A percentile compares a stretch with the other conserved stretches of the same genome.
These are phyloP conservation scores for Syngnathus scovelli DNA, from an alignment of 2,113 vertebrate species.

Conservation along the genomic window DNA sequence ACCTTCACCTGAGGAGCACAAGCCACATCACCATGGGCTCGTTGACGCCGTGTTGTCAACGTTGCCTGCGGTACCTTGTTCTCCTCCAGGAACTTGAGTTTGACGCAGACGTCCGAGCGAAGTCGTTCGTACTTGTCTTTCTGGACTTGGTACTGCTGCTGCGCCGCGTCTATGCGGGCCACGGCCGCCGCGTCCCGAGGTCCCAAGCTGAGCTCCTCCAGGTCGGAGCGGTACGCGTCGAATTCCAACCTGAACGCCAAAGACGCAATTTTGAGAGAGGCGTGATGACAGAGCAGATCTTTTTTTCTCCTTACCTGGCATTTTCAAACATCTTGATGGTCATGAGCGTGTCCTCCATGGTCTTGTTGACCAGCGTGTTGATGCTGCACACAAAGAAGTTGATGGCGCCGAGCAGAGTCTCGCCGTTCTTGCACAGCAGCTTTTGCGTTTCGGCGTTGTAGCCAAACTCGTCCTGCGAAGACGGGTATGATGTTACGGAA, in stretches of 20 bases:
- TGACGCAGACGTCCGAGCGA: slow-evolving; percentile 88
- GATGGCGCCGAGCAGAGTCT: slow-evolving; percentile 90
- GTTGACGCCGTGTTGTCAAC: background rate
- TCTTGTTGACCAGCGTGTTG: slow-evolving; percentile 95
- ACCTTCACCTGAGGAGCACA: slow-evolving; percentile 83
- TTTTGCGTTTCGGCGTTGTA: slow-evolving; percentile 97
- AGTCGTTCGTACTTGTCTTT: slow-evolving; percentile 92
- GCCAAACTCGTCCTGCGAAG: slow-evolving; percentile 88
- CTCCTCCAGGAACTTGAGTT: slow-evolving; percentile 96
- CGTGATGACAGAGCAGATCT: background rate
- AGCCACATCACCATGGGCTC: background rate
- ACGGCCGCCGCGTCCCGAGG: slow-evolving; percentile 82
- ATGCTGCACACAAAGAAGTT: slow-evolving; percentile 98
- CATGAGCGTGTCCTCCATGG: slow-evolving; percentile 96
- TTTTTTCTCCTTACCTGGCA: slow-evolving; percentile 73
- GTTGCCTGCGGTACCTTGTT: slow-evolving; percentile 79
- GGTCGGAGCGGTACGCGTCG: slow-evolving; percentile 90
- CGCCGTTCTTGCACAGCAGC: slow-evolving; percentile 92
- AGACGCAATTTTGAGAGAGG: background rate
- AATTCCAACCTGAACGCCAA: slow-evolving; percentile 81
- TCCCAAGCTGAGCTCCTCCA: slow-evolving; percentile 91
- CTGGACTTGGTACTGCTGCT: slow-evolving; percentile 87
- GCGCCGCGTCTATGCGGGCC: slow-evolving; percentile 82
- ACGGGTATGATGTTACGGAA: background rate
- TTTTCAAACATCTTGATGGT: slow-evolving; percentile 94